Evolutionary conservation across 2,888 invertebrate genomes (phyloP), one percentile per base, ranked within the genome.

Genomic region (Bunonema sp.): DNA sequence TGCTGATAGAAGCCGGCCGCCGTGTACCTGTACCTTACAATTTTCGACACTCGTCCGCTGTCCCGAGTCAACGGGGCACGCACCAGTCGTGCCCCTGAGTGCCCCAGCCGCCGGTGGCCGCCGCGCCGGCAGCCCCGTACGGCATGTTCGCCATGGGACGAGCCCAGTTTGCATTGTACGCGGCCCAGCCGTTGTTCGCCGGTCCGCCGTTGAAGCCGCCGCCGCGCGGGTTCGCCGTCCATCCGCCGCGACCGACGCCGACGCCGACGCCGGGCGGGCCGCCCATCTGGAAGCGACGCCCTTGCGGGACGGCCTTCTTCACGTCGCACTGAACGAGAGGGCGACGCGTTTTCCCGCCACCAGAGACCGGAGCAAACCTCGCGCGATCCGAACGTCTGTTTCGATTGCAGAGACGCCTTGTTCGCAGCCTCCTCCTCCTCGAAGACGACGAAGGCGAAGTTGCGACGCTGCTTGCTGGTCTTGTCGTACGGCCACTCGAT

Each of bases 401-500:
- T 65, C 16, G 52, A 38, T 35, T 53, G 49, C 26, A 54, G 45
- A 4, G 63, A 58, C 8, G 66, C 69, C 23, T 51, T 50, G 45
- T 68, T 64, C 21, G 68, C 64, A 21, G 60, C 56, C 21, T 66
- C 61, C 42, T 68, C 68, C 34, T 66, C 62, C 37, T 68, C 65
- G 51, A 66, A 68, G 20, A 68, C 68, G 46, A 68, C 59, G 53
- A 68, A 68, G 33, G 68, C 68, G 44, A 68, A 68, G 47, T 69
- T 68, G 29, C 64, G 50, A 5, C 59, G 54, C 15, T 51, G 45
- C 50, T 63, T 68, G 26, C 16, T n/a, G 7, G 7, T 26, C 50
- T 57, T 57, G 44, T 61, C 61, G 45, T 49, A 53, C 20, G 63
- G 62, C 65, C 64, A 67, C 45, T 67, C 67, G 42, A 68, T 58